Conservation (phyloP, 2,888 invertebrate species). For the Druceiella hillmani region DNA sequence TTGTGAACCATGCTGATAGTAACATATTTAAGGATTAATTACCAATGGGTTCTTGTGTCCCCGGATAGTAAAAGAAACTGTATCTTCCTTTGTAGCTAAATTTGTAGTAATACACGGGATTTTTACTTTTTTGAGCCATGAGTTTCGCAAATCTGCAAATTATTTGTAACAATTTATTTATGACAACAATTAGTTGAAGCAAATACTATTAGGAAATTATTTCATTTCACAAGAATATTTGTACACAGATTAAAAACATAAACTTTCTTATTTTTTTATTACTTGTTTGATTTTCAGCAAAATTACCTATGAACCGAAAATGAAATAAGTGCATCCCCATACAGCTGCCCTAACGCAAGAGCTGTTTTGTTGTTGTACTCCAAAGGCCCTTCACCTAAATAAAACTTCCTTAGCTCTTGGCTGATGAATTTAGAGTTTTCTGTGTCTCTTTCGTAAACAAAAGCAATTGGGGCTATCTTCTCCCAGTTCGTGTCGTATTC, state of each 20-base stretch:
- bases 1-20: no score
- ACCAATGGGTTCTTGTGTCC: slow-evolving; percentile 47
- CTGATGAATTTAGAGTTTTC: slow-evolving; percentile 47
- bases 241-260: no score
- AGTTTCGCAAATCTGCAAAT: slow-evolving; percentile 48
- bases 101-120: slow-evolving; percentile 56
- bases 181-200: no score
- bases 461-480: slow-evolving; percentile 58
- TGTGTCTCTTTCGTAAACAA: slow-evolving; percentile 53
- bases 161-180: no score
- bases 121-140: slow-evolving; percentile 48
- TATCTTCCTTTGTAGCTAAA: slow-evolving; percentile 58
- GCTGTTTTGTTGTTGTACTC: slow-evolving; percentile 33
- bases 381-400: slow-evolving; percentile 38
- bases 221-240: no score
- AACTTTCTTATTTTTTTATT: no score
- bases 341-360: slow-evolving; percentile 45
- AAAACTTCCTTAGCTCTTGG: slow-evolving; percentile 44
- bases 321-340: slow-evolving; percentile 54
- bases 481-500: slow-evolving; percentile 57
- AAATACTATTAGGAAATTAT: no score
- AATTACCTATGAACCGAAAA: slow-evolving; percentile 54
- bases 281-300: no score
- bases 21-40: no score
- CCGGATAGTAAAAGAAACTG: slow-evolving; percentile 51